phyloP scores from a whole-genome alignment of 2,888 invertebrate species.

The Opisthograptis luteolata region DNA sequence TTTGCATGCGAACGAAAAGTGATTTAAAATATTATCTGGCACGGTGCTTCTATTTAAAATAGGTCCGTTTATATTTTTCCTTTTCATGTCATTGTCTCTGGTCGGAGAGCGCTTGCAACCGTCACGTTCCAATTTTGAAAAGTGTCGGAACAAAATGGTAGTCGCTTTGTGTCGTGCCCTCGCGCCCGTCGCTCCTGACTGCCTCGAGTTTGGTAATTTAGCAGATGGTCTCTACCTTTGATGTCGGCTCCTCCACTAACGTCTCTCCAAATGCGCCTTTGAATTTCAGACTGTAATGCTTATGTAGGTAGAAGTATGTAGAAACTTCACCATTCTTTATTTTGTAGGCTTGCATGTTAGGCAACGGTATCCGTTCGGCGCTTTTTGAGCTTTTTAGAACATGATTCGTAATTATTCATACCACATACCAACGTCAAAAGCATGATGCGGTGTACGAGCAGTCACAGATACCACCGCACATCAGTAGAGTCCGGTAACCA shows the following conservation, averaged over 20 bases:
- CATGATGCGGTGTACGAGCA: slow-evolving; percentile 66
- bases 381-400: slow-evolving; percentile 45
- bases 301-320: not conserved
- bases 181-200: slow-evolving; percentile 50
- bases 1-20: slow-evolving; percentile 50
- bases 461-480: slow-evolving; percentile 75
- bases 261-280: slow-evolving; percentile 34
- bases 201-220: slow-evolving; percentile 74
- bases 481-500: slow-evolving; percentile 72
- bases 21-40: slow-evolving; percentile 71
- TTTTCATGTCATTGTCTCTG: slow-evolving; percentile 84
- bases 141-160: slow-evolving; percentile 84
- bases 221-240: slow-evolving; percentile 76
- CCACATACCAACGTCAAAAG: slow-evolving; percentile 78
- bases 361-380: slow-evolving; percentile 31
- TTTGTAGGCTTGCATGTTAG: slow-evolving; percentile 8
- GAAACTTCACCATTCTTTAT: not conserved
- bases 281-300: slow-evolving; percentile 24
- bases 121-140: slow-evolving; percentile 85
- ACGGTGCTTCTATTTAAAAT: slow-evolving; percentile 77
- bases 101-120: slow-evolving; percentile 81
- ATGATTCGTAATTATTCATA: slow-evolving; percentile 81
- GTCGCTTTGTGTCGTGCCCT: slow-evolving; percentile 76
- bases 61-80: slow-evolving; percentile 84
- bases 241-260: slow-evolving; percentile 49